These are phyloP conservation scores for Drosophila truncata DNA, from an alignment of 1,140 invertebrate species.

Conservation along the genomic window DNA sequence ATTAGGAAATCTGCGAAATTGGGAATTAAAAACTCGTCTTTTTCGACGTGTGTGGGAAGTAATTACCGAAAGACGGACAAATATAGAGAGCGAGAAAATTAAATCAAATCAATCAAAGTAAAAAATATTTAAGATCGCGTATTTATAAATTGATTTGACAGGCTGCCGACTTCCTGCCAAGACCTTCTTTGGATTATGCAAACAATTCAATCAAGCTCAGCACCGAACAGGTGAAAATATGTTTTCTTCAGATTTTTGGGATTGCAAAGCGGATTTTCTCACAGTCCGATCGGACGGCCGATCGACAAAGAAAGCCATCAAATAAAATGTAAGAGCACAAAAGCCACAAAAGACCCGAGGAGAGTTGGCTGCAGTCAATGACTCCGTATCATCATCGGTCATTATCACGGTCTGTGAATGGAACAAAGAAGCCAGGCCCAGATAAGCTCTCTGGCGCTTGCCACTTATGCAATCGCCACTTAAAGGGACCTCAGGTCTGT, in stretches of 20 bases:
- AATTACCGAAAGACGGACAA: constrained; percentile 40
- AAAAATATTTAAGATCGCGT: constrained; percentile 21
- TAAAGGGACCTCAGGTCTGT: constrained; percentile 20
- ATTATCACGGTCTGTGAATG: constrained; percentile 58
- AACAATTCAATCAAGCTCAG: constrained; percentile 26
- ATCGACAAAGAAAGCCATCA: constrained; percentile 73
- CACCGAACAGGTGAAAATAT: constrained; percentile 68
- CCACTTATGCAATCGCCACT: constrained; percentile 62
- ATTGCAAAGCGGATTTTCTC: constrained; percentile 56
- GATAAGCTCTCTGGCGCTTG: constrained; percentile 56
- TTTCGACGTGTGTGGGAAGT: constrained; percentile 52
- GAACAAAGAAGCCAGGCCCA: constrained; percentile 37
- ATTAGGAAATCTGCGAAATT: constrained; percentile 42
- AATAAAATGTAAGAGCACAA: constrained; percentile 60
- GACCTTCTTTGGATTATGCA: constrained; percentile 30
- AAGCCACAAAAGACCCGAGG: constrained; percentile 51
- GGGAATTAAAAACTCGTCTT: constrained; percentile 27
- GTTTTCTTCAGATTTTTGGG: constrained; percentile 47
- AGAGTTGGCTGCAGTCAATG: constrained; percentile 53
- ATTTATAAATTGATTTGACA: constrained; percentile 52
- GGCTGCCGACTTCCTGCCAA: constrained; percentile 36
- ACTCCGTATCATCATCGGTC: constrained; percentile 64
- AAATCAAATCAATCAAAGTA: constrained; percentile 3
- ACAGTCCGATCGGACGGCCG: constrained; percentile 26
- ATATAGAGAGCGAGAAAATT: background rate